Evolutionary conservation across 2,113 vertebrate genomes (phyloP), one percentile per base, ranked within the genome.

Genomic region (Pygoscelis adeliae): DNA sequence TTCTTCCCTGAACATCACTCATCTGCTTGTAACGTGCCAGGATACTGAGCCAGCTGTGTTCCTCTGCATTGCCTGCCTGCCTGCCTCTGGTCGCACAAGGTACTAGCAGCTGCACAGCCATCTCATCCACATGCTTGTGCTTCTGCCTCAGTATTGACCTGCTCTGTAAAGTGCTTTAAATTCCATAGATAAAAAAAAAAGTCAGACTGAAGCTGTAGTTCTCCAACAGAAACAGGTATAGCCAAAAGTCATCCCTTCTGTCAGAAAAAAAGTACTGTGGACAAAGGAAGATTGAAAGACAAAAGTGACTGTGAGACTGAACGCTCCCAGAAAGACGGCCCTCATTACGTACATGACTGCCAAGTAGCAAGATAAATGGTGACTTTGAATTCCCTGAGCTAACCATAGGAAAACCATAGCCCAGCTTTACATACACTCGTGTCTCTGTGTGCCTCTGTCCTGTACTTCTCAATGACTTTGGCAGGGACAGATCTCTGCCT

Each of bases 371-470:
- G 72, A 73, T 61, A 69, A 90, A 94, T 26, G 32, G 34, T 21
- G 50, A n/a, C 17, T 62, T 22, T 14, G 62, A 92, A 81, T 62
- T 92, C 59, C 61, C 80, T 46, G 40, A 55, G 36, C 20, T 73
- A 62, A 58, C 36, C 49, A 38, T 13, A 58, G 49, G 40, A 73
- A 72, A 96, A 42, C 47, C 30, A 8, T 5, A 65, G 52, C 40
- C 38, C 23, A 44, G 32, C 11, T 79, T 69, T 40, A 55, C 7
- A 27, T 3, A 27, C 0, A 1, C 22, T 53, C 2, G 0, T 26
- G 36, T 50, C 62, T 93, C 19, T 0, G 4, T 14, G 12, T 59
- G 46, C 21, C 83, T 67, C 71, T 56, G 19, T 73, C 61, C 40
- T 61, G 1, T 17, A 15, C 27, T 36, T 36, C 22, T 49, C 83